phyloP scores from a whole-genome alignment of 2,888 invertebrate genomes.

The Strigamia crassipes region DNA sequence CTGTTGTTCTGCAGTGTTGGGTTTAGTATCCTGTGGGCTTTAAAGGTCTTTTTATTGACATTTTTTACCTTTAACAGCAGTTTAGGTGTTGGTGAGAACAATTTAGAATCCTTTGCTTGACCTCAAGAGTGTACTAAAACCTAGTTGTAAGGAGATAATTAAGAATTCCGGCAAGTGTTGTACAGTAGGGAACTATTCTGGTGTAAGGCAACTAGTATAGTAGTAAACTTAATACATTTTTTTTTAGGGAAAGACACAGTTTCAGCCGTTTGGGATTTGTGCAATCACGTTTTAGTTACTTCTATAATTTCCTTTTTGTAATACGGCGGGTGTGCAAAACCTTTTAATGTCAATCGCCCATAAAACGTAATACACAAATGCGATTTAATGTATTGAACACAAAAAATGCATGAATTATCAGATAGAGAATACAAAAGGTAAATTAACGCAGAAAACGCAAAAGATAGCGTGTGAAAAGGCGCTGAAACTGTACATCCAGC shows the following conservation, averaged over 20 bases:
- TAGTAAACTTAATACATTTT: not conserved
- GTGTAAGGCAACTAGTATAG: not conserved
- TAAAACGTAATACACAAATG: no score
- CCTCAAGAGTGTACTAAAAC: conserved; percentile 11
- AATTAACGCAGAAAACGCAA: no score
- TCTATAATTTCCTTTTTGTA: no score
- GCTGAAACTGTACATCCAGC: no score
- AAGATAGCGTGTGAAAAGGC: no score
- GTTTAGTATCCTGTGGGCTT: not conserved
- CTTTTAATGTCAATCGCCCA: no score
- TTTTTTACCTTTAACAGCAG: conserved; percentile 13
- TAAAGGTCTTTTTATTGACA: not conserved
- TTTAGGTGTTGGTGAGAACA: conserved; percentile 26
- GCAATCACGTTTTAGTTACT: no score
- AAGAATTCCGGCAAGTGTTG: conserved; percentile 17
- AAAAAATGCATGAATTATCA: no score
- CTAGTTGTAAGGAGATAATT: conserved; percentile 30
- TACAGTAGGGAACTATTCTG: conserved; percentile 3
- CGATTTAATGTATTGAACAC: no score
- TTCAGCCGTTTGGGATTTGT: not conserved
- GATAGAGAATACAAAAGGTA: no score
- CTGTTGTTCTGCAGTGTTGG: not conserved
- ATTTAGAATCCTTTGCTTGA: conserved; percentile 5
- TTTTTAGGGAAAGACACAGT: not conserved
- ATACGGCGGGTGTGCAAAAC: no score